Base-by-base conservation (phyloP, 2,888 invertebrate genomes). In the Temnothorax rugatulus region DNA sequence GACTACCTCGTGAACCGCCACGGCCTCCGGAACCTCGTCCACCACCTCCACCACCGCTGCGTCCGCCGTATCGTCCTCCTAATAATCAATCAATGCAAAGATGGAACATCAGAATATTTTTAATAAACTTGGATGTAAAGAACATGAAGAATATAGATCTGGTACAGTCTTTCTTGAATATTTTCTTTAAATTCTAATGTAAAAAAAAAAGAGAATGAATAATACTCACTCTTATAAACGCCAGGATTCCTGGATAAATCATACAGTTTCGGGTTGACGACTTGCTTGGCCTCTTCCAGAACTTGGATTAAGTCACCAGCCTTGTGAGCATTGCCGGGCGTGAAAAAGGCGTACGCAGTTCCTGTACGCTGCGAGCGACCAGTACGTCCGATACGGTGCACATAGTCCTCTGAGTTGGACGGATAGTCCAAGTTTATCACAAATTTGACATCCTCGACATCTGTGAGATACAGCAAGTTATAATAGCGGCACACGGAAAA, bases 351-450 rank as follows among this genome's bases (percentile, higher is more conserved):
- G 95, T 99, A 99, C 0, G 99, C 99, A 2, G 99, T 99, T 91
- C 99, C 99, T 61, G 98, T 98, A 93, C 98, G 97, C 93, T 98
- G 97, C 47, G 98, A 98, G 82, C 99, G 97, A 69, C 99, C 99
- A 50, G 99, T 99, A 90, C 99, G 97, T 47, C 99, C 99, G 94
- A 99, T 99, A 88, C 99, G 97, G 95, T 99, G 98, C 29, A 99
- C 99, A 95, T 99, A 99, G 95, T 99, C 99, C 95, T 99, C 99
- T 4, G 99, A 99, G 95, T 98, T 98, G 94, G 98, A 98, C 83
- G 99, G 99, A 95, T 99, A 99, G 95, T 99, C 99, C 96, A 98
- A 99, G 96, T 99, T 99, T 96, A 99, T 99, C 93, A 99, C 99
- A 96, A 98, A 99, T 96, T 99, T 99, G 95, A 99, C 99, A 96